These are phyloP conservation scores for Drosophila navojoa DNA, from an alignment of 1,140 invertebrate genomes.

Conservation along the genomic window DNA sequence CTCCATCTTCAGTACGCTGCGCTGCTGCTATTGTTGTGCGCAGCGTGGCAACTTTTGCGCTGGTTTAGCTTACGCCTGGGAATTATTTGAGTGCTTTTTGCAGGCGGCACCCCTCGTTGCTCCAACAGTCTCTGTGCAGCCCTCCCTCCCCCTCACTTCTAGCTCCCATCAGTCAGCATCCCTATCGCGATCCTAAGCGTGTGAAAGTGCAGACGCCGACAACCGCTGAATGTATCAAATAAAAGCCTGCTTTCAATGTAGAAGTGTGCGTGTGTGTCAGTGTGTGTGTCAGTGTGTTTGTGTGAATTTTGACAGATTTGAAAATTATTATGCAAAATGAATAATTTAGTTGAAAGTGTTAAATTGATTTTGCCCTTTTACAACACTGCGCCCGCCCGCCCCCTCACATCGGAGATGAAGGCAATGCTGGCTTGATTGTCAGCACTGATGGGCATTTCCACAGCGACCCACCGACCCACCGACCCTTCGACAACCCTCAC, in stretches of 20 bases:
- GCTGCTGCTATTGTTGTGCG: slow-evolving; percentile 64
- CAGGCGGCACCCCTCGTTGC: slow-evolving; percentile 24
- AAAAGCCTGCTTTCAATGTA: slow-evolving; percentile 46
- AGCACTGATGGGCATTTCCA: slow-evolving; percentile 45
- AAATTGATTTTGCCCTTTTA: slow-evolving; percentile 80
- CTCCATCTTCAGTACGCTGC: too few species aligned
- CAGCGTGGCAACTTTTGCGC: slow-evolving; percentile 71
- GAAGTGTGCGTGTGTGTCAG: background rate
- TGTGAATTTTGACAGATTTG: slow-evolving; percentile 77
- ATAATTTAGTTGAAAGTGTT: slow-evolving; percentile 82
- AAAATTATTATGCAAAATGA: slow-evolving; percentile 82
- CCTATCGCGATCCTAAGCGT: slow-evolving; percentile 57
- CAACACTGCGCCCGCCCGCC: slow-evolving; percentile 59
- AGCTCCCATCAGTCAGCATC: slow-evolving; percentile 16
- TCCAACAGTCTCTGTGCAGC: background rate
- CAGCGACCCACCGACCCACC: background rate
- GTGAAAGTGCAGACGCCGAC: slow-evolving; percentile 78
- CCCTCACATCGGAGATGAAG: slow-evolving; percentile 55
- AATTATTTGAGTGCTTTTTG: slow-evolving; percentile 80
- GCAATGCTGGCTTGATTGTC: slow-evolving; percentile 54
- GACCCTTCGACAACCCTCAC: slow-evolving; percentile 6
- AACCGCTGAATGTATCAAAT: slow-evolving; percentile 57
- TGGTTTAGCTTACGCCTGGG: slow-evolving; percentile 80
- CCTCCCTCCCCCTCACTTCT: background rate
- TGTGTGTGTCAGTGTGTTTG: slow-evolving; percentile 36